Conservation (phyloP, 2,113 vertebrate genomes). For the Spermophilus dauricus region DNA sequence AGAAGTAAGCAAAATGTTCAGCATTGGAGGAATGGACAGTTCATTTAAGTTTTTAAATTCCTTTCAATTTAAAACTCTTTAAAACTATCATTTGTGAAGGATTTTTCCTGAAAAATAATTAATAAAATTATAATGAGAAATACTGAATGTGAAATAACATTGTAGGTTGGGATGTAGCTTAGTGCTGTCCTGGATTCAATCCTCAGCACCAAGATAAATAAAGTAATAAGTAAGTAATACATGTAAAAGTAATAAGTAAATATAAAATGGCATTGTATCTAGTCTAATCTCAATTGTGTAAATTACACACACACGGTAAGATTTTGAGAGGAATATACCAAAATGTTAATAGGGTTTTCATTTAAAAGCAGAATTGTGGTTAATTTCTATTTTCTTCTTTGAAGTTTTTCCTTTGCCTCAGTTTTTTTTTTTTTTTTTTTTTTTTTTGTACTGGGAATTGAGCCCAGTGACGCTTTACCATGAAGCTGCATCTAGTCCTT, state of each 20-base stretch:
- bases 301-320: not conserved
- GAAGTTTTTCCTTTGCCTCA: not conserved
- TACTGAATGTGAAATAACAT: not conserved
- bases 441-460: too few relatives aligned
- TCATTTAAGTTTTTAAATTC: not conserved
- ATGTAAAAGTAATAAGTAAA: not conserved
- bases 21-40: not conserved
- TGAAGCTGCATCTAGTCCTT: too few relatives aligned
- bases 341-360: conserved; percentile 40
- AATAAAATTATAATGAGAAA: not conserved
- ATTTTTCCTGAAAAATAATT: conserved; percentile 29
- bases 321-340: not conserved
- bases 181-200: not conserved
- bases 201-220: not conserved
- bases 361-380: conserved; percentile 10
- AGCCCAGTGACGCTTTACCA: too few relatives aligned
- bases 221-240: too few relatives aligned
- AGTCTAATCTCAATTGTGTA: not conserved
- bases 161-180: not conserved
- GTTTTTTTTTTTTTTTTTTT: too few relatives aligned
- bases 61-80: conserved; percentile 49
- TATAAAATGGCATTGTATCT: not conserved
- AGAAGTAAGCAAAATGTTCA: conserved; percentile 22
- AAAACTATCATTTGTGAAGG: conserved; percentile 17
- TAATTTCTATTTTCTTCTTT: conserved; percentile 16